Evolutionary conservation across 2,888 invertebrate species (phyloP), one percentile per base, ranked within the genome.

Genomic region (Lypha dubia): DNA sequence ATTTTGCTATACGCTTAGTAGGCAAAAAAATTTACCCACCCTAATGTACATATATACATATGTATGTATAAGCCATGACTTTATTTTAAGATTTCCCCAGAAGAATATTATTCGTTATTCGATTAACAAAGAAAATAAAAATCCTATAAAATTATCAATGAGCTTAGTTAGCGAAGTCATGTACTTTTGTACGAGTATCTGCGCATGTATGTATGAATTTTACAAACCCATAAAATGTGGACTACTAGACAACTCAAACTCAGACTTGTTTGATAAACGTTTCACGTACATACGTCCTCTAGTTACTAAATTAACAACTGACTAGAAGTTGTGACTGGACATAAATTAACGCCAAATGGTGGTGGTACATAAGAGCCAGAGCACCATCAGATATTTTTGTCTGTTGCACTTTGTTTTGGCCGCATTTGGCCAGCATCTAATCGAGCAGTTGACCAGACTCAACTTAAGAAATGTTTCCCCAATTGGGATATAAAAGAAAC

Each of bases 221-320:
- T 56, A 32, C 28, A 68, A 63, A 32, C 22, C 9, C 51, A 38
- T 35, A 44, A 60, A 68, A 67, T 67, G n/a, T 68, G 35, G 62
- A 56, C 68, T 38, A 62, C 22, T 13, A 62, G 51, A 51, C 65
- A 65, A 32, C 32, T 35, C 44, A 49, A 44, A 56, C 20, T 58
- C 17, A 32, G 24, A 67, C 71, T 80, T 58, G 77, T 79, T 85
- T 86, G 46, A 71, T 83, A 85, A 83, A 73, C 80, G 73, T 60
- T 68, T 62, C 85, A 86, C 85, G 85, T 86, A 86, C 85, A 83
- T 86, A 80, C 80, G 83, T 86, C 85, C 85, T 85, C 85, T 74
- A 85, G 83, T 86, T 83, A 83, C 83, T 86, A 77, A 80, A 86
- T 79, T 83, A 86, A 80, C 85, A 86, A 86, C 77, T 80, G 75